These are phyloP conservation scores for Oasisia sp. DNA, from an alignment of 2,888 invertebrate genomes.

Conservation along the genomic window DNA sequence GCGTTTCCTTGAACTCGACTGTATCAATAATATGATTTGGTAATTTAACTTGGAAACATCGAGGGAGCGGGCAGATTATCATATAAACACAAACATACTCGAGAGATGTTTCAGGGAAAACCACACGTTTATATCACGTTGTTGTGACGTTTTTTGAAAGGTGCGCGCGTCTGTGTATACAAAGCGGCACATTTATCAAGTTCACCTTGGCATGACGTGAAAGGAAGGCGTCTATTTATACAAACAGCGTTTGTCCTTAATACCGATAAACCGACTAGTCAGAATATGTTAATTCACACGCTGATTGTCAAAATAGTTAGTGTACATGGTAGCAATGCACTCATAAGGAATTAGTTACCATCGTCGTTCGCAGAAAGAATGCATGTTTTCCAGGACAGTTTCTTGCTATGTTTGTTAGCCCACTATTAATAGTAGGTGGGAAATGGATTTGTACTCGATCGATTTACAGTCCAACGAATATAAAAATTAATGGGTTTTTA, in stretches of 20 bases:
- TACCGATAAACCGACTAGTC: neutral
- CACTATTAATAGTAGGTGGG: neutral
- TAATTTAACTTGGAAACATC: neutral
- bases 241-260: neutral
- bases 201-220: neutral
- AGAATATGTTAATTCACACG: neutral
- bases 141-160: conserved; percentile 9
- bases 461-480: neutral
- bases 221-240: neutral
- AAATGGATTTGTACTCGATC: neutral
- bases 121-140: neutral
- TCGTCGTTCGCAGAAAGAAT: neutral
- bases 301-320: neutral
- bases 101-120: neutral
- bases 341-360: neutral
- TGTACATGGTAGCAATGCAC: neutral
- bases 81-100: neutral
- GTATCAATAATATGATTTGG: neutral
- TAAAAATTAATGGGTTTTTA: neutral
- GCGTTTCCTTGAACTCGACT: neutral
- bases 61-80: neutral
- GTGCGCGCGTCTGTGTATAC: neutral
- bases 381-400: neutral
- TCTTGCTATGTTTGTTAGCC: neutral
- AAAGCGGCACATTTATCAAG: neutral